A percentile compares a stretch with the other conserved stretches of the same genome.
phyloP scores from a whole-genome alignment of 2,888 invertebrate species.

The Scaptomyza caliginosa region DNA sequence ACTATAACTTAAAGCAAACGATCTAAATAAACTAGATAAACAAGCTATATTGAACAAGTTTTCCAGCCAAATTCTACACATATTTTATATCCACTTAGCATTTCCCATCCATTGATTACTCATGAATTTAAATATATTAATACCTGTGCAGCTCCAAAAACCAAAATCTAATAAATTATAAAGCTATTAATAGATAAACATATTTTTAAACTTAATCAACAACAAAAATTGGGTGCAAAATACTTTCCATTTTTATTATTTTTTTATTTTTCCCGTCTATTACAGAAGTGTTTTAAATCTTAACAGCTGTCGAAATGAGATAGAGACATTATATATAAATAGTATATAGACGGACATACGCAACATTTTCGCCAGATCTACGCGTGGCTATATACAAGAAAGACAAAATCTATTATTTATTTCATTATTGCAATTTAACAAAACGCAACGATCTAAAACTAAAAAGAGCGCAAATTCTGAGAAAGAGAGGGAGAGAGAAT shows the following conservation, averaged over 20 bases:
- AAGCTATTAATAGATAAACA: constrained; percentile 26
- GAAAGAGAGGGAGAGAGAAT: neutral
- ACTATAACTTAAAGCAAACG: too few relatives aligned
- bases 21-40: too few relatives aligned
- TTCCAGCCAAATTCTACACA: neutral
- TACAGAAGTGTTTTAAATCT: constrained; percentile 36
- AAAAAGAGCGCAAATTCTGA: neutral
- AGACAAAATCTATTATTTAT: constrained; percentile 38
- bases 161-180: constrained; percentile 18
- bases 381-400: constrained; percentile 28
- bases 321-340: constrained; percentile 18
- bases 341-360: constrained; percentile 1
- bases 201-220: neutral
- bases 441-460: constrained; percentile 40
- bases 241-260: constrained; percentile 10
- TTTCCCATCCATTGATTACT: constrained; percentile 37
- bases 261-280: constrained; percentile 21
- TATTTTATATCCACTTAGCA: neutral
- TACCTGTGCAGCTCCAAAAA: neutral
- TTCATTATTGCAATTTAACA: constrained; percentile 67
- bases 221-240: constrained; percentile 20
- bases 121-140: constrained; percentile 24
- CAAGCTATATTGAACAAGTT: neutral
- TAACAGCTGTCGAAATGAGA: constrained; percentile 14
- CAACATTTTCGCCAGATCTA: constrained; percentile 46